Evolutionary conservation across 2,888 invertebrate species (phyloP), one percentile per base, ranked within the genome.

Genomic region (Willowsia nigromaculata): DNA sequence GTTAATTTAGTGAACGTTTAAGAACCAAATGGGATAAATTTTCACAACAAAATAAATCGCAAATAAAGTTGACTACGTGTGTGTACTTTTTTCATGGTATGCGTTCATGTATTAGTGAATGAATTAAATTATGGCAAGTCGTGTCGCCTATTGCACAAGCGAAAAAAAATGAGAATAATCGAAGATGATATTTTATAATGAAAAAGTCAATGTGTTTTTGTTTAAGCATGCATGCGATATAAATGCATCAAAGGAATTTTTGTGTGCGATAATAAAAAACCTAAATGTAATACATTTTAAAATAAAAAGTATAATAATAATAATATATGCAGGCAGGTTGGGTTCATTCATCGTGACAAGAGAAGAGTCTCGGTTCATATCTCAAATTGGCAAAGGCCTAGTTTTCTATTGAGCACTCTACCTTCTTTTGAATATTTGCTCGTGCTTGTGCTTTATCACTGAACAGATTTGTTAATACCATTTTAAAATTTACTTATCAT

Each of bases 331-430:
- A 62, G 15, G 11, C 59, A 62, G 11, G n/a, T n/a, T n/a, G n/a
- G 59, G 30, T 30, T 27, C 59, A 62, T 11, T 62, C 15, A 27
- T 27, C 30, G 27, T 30, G 13, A 62, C 59, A 25, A 62, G 18
- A 6, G 25, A 62, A 30, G 59, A 30, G 68, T 43, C 40, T 97
- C 95, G 95, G 47, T 30, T 47, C 78, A 65, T 85, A 76, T 78
- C 78, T 43, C 47, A 27, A 85, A 43, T 78, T 85, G 85, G 78
- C 62, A 85, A 78, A 85, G 71, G 78, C 62, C 37, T 47, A 62
- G 74, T 47, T 85, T 74, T 71, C 11, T 43, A 40, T 71, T 80
- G n/a, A 80, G n/a, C 50, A 7, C 47, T 27, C 30, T 53, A n/a
- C 47, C 22, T 40, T 37, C 1, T 43, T 56, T 22, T 2, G 18